phyloP scores from a whole-genome alignment of 2,797 vertebrate genomes.

The Sphenodon punctatus region DNA sequence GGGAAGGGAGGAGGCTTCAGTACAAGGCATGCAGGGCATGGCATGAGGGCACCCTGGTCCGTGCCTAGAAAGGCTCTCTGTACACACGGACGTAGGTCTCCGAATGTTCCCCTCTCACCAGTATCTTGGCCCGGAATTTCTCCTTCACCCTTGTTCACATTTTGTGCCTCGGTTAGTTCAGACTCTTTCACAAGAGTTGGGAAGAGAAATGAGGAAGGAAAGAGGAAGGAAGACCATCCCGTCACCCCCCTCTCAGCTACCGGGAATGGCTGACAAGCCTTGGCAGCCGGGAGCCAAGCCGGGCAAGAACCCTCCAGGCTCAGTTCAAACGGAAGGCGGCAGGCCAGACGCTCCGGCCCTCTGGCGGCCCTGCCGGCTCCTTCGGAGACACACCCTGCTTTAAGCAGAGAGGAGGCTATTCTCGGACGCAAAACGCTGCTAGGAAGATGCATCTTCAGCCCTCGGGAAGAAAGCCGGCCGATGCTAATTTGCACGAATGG shows the following conservation, averaged over 20 bases:
- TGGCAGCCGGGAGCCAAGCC: background rate
- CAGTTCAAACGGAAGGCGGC: background rate
- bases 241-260: background rate
- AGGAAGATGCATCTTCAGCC: too few species aligned
- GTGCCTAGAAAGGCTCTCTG: background rate
- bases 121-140: background rate
- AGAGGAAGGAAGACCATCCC: background rate
- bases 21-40: too few species aligned
- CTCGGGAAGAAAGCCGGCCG: too few species aligned
- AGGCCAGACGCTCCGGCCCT: background rate
- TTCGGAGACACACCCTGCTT: background rate
- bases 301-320: background rate
- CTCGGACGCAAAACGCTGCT: too few species aligned
- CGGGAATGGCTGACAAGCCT: background rate
- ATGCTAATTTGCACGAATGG: too few species aligned
- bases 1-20: too few species aligned
- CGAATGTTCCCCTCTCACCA: background rate
- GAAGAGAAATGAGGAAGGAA: background rate
- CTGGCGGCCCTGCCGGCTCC: background rate
- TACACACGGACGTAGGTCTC: background rate
- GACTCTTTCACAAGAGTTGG: background rate
- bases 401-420: too few species aligned
- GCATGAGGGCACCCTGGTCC: too few species aligned
- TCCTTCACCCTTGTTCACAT: background rate
- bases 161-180: background rate